Evolutionary conservation across 2,113 vertebrate species (phyloP).

Genomic region (Vicugna pacos): DNA sequence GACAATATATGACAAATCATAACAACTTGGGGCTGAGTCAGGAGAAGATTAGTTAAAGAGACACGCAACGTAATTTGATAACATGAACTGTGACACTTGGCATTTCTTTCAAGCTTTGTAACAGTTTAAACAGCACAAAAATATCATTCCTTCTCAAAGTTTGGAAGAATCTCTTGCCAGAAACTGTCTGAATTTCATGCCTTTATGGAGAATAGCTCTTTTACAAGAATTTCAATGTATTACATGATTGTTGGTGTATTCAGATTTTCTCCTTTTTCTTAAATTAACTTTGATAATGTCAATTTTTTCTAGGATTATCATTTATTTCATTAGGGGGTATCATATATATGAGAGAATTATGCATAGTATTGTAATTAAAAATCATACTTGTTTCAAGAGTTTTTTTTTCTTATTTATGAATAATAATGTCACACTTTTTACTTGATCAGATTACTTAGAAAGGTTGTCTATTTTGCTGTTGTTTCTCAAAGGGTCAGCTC

Average conservation of each 20-base stretch:
- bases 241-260: not conserved
- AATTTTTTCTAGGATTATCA: not conserved
- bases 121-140: constrained; percentile 29
- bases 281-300: not conserved
- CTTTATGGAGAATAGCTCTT: not conserved
- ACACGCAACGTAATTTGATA: constrained; percentile 1
- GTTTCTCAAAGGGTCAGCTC: not conserved
- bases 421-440: not conserved
- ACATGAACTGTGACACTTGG: constrained; percentile 21
- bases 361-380: not conserved
- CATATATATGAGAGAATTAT: not conserved
- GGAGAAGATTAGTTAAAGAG: not conserved
- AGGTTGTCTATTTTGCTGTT: not conserved
- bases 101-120: not conserved
- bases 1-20: not conserved
- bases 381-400: not conserved
- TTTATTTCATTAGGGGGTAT: not conserved
- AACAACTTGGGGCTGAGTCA: not conserved
- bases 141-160: not conserved
- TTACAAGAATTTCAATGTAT: not conserved
- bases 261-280: not conserved
- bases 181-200: not conserved
- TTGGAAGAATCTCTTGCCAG: constrained; percentile 33
- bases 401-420: constrained; percentile 33
- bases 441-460: not conserved